Evolutionary conservation across 2,888 invertebrate species (phyloP).

Genomic region (Corythucha ciliata): DNA sequence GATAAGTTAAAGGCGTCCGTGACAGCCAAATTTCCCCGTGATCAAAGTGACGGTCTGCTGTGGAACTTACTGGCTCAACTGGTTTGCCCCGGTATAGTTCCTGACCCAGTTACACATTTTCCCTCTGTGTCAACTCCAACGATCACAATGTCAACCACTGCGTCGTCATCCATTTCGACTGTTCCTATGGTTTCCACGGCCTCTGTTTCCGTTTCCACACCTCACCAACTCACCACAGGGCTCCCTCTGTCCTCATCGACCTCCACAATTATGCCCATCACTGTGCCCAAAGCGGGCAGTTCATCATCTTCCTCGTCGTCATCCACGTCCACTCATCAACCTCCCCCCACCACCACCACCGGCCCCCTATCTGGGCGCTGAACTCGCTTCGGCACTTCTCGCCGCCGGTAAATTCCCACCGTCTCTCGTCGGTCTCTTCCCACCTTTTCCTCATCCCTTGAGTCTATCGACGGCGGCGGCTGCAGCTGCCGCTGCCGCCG

Average conservation of each 20-base stretch:
- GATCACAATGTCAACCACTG: conserved; percentile 35
- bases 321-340: too few species aligned
- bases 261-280: conserved; percentile 11
- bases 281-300: conserved; percentile 13
- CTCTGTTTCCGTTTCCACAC: too few species aligned
- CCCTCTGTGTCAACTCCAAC: conserved; percentile 31
- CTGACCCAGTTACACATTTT: too few species aligned
- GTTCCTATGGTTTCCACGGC: conserved; percentile 35
- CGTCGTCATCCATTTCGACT: conserved; percentile 20
- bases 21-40: conserved; percentile 71
- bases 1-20: conserved; percentile 74
- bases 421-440: conserved; percentile 32
- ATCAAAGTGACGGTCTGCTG: conserved; percentile 63
- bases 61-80: conserved; percentile 73
- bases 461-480: too few species aligned
- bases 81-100: too few species aligned
- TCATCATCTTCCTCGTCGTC: conserved; percentile 2
- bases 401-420: conserved; percentile 55
- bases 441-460: conserved; percentile 43
- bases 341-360: background rate
- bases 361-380: conserved; percentile 39
- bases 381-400: conserved; percentile 58
- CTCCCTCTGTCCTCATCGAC: conserved; percentile 15
- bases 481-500: too few species aligned
- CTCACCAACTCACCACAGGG: too few species aligned